Evolutionary conservation across 2,888 invertebrate species (phyloP).

Genomic region (Lypha dubia): DNA sequence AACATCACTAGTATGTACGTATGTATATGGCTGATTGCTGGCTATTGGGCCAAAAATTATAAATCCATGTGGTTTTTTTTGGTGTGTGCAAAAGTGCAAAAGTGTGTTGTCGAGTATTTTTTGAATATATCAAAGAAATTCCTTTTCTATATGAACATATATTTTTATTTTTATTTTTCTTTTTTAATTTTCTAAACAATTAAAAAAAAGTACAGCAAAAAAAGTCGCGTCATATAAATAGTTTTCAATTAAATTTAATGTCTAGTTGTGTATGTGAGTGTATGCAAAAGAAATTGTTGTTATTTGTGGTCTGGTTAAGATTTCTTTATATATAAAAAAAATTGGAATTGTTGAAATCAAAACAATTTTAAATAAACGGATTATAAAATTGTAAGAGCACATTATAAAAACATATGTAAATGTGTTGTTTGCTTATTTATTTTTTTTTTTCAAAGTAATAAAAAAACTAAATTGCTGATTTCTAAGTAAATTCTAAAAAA

Average conservation of each 20-base stretch:
- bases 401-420: slow-evolving; percentile 51
- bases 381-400: slow-evolving; percentile 69
- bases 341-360: background rate
- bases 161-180: slow-evolving; percentile 10
- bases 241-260: slow-evolving; percentile 26
- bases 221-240: slow-evolving; percentile 67
- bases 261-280: slow-evolving; percentile 14
- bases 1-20: too few species aligned
- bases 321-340: background rate
- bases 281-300: slow-evolving; percentile 22
- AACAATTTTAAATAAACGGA: slow-evolving; percentile 72
- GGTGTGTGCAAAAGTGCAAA: slow-evolving; percentile 51
- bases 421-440: slow-evolving; percentile 11
- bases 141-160: slow-evolving; percentile 32
- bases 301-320: slow-evolving; percentile 27
- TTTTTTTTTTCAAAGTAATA: slow-evolving; percentile 20
- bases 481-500: too few species aligned
- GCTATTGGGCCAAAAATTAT: slow-evolving; percentile 17
- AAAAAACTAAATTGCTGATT: background rate
- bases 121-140: slow-evolving; percentile 55
- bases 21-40: slow-evolving; percentile 20
- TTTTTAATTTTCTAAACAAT: slow-evolving; percentile 53
- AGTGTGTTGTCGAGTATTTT: slow-evolving; percentile 8
- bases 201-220: slow-evolving; percentile 61
- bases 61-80: slow-evolving; percentile 48